Evolutionary conservation across 2,113 vertebrate species (phyloP), one percentile per base, ranked within the genome.

Genomic region (Empidonax alnorum): DNA sequence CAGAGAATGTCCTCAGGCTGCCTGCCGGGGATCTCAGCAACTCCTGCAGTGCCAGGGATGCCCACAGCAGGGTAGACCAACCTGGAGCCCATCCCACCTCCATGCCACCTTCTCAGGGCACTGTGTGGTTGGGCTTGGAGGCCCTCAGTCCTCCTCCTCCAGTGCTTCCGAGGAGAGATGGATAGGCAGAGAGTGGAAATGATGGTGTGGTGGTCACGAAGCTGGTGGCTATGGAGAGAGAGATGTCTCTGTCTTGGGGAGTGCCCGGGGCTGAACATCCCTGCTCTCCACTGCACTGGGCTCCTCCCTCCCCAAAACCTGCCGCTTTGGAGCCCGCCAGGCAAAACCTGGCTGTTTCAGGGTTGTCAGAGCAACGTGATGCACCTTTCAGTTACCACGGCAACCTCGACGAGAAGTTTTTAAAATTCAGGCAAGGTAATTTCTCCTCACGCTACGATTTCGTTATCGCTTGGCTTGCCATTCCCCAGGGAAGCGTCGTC

Each of bases 371-470:
- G 97, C 87, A 94, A 98, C 97, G 92, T 97, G 98, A 98, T 98
- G 98, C 97, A 98, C 98, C 98, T 98, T 98, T 98, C 97, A 89
- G 98, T 98, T 98, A 94, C 98, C 96, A 98, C 95, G 97, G 98
- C 96, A 98, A 98, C 98, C 97, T 94, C 88, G 7, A 93, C 61
- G 2, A 95, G 95, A 96, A 92, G 94, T 98, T 98, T 98, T 98
- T 98, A 97, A 98, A 97, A 98, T 98, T 98, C 98, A 98, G 96
- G 97, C 97, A 97, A 98, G 98, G 98, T 98, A 98, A 98, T 98
- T 98, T 98, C 96, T 95, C 66, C 87, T 95, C 3, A 24, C 63
- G 0, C 91, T 95, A 74, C 21, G 78, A 91, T 96, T 97, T 82
- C 52, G 74, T 95, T 97, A 95, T 94, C 94, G 23, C 94, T 94